Evolutionary conservation across 1,140 invertebrate species (phyloP).

Genomic region (Diuraphis noxia): DNA sequence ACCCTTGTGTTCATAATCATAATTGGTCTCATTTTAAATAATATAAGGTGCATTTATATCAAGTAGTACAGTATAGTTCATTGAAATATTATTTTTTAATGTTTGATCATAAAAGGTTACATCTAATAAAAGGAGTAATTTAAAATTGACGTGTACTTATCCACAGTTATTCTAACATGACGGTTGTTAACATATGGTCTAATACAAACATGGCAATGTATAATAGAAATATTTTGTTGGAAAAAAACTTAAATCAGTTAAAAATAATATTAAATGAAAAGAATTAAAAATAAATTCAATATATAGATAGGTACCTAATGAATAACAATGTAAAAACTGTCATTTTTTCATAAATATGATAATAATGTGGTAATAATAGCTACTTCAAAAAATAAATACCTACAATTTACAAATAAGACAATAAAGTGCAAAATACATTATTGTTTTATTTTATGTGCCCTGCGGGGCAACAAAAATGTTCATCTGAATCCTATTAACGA

Average conservation of each 20-base stretch:
- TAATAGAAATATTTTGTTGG: not conserved
- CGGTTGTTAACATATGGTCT: not conserved
- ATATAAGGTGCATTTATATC: not conserved
- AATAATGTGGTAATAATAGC: not conserved
- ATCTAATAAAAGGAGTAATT: not conserved
- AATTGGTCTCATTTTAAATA: not conserved
- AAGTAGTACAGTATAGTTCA: not conserved
- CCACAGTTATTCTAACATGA: not conserved
- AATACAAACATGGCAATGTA: not conserved
- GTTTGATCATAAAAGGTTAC: not conserved
- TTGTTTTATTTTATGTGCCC: not conserved
- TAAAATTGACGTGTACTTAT: not conserved
- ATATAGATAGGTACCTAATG: not conserved
- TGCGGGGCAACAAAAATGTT: not conserved
- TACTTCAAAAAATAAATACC: not conserved
- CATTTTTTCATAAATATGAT: slow-evolving; percentile 1
- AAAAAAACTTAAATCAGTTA: not conserved
- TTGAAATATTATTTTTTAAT: not conserved
- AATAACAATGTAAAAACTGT: not conserved
- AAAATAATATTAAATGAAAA: not conserved
- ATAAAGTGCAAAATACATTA: not conserved
- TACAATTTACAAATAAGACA: not conserved
- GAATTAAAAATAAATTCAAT: not conserved
- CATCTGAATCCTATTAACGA: not conserved
- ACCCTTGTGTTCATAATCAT: not conserved